Conservation (phyloP, 2,888 invertebrate genomes). For the Cosmorhoe ocellata region DNA sequence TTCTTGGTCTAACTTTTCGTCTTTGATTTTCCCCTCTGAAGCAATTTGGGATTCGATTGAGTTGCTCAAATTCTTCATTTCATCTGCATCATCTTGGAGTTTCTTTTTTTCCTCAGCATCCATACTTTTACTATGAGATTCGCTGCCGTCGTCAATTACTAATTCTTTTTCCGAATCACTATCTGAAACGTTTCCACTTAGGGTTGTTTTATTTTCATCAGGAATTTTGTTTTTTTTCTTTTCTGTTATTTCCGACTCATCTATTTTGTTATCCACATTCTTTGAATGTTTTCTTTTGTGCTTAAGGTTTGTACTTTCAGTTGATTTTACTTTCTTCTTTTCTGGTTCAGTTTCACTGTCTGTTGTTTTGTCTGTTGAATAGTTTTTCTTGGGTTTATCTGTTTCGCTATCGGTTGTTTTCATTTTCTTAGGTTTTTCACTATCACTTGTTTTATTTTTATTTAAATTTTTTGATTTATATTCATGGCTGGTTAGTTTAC, state of each 20-base stretch:
- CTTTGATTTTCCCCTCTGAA: constrained; percentile 3
- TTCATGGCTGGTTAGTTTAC: constrained; percentile 54
- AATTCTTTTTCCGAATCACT: constrained; percentile 61
- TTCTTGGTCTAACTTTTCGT: constrained; percentile 13
- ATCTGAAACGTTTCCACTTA: constrained; percentile 40
- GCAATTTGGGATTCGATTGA: constrained; percentile 22
- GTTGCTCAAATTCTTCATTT: constrained; percentile 18
- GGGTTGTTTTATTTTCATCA: constrained; percentile 23
- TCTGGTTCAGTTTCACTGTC: constrained; percentile 58
- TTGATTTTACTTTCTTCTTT: constrained; percentile 49
- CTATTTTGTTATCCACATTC: constrained; percentile 31
- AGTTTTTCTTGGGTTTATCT: constrained; percentile 44
- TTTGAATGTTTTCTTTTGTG: constrained; percentile 33
- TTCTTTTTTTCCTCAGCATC: constrained; percentile 38
- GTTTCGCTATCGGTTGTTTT: constrained; percentile 56
- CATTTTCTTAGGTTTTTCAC: constrained; percentile 51
- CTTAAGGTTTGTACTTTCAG: constrained; percentile 35
- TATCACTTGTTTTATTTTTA: constrained; percentile 57
- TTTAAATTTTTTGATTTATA: constrained; percentile 46
- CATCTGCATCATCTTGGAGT: constrained; percentile 26
- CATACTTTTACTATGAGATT: constrained; percentile 33
- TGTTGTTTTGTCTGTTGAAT: constrained; percentile 24
- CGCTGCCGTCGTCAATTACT: constrained; percentile 53
- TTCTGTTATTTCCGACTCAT: constrained; percentile 30
- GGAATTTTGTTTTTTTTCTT: constrained; percentile 21